Base-by-base conservation (phyloP, 2,113 vertebrate genomes). In the Hylia prasina region DNA sequence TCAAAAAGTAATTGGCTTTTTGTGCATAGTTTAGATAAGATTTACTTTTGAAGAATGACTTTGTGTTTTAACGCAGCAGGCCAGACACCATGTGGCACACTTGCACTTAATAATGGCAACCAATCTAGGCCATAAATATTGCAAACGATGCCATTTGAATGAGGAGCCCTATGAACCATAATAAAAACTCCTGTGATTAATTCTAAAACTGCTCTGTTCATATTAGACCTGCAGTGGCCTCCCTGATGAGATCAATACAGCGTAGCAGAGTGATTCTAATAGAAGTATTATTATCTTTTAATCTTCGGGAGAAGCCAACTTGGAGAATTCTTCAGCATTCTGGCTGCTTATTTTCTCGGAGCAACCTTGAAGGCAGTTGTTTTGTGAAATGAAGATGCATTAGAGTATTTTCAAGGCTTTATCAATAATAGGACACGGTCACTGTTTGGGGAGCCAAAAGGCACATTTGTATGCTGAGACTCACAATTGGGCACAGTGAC, bases 241-340 rank as follows among this genome's bases (percentile, higher is more conserved):
- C 97, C 98, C 98, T 98, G 98, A 98, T 98, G 98, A 97, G 98
- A 98, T 98, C 98, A 98, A 98, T 98, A 98, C 97, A 96, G 98
- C 96, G 95, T 97, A 97, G 97, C 97, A 71, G 92, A 98, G 97
- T 97, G 97, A 98, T 98, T 98, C 98, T 98, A 98, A 98, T 97
- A 98, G 98, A 98, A 98, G 96, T 96, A 97, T 98, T 98, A 98
- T 98, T 98, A 98, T 98, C 98, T 98, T 98, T 98, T 98, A 98
- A 98, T 98, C 98, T 98, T 97, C 85, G 5, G 97, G 97, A 98
- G 98, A 98, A 98, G 96, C 97, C 97, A 97, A 93, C 97, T 97
- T 97, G 81, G 95, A 96, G 90, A 97, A 97, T 98, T 96, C 95
- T 96, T 96, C 96, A 94, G 94, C 77, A 66, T 95, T 94, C 64